Conservation (phyloP, 2,113 vertebrate species). For the Hypanus sabinus region DNA sequence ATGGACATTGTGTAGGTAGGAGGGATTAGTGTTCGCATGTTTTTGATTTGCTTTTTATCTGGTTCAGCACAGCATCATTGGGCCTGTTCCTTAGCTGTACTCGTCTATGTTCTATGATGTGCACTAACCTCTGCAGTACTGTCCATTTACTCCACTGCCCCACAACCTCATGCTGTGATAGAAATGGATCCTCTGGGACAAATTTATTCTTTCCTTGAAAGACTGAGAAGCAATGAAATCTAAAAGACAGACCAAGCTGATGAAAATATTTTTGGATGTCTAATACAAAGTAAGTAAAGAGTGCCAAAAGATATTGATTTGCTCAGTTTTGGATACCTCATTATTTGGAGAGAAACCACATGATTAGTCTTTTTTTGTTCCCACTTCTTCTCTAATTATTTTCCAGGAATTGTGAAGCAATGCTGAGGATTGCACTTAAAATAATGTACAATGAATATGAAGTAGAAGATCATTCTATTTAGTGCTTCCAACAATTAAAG, state of each 20-base stretch:
- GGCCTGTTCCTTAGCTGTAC: too few species aligned
- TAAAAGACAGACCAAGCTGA: background rate
- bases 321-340: background rate
- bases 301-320: background rate
- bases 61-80: too few species aligned
- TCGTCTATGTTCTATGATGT: too few species aligned
- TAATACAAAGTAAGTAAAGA: background rate
- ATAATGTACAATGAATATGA: background rate
- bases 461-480: background rate
- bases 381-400: background rate
- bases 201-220: background rate
- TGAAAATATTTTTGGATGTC: background rate
- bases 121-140: background rate
- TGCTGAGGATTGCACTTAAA: background rate
- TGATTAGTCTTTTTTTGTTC: background rate
- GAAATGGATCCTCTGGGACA: background rate
- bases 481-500: background rate
- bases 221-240: slow-evolving; percentile 1
- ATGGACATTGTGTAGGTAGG: too few species aligned
- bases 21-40: too few species aligned
- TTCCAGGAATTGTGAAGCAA: background rate
- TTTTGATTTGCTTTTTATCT: too few species aligned
- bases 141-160: background rate
- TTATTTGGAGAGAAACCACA: background rate
- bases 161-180: background rate